Base-by-base conservation (phyloP, 2,888 invertebrate genomes). In the Meiosimyza platycephala region DNA sequence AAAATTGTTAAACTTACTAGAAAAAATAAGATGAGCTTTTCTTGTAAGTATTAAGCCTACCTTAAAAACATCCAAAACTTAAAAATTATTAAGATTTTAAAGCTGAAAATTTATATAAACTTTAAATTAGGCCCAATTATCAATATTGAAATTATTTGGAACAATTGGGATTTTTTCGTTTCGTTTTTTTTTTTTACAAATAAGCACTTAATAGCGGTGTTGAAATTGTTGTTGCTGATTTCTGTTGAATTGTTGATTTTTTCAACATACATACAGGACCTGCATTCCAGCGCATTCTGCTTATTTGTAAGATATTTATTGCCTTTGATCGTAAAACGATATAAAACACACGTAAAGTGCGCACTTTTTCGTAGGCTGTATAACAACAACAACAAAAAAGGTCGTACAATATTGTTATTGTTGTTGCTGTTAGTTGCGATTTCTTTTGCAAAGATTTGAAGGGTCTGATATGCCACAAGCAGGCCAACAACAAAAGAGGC, bases 221-320 rank as follows among this genome's bases (percentile, higher is more conserved):
- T 18, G 28, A 22, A 9, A 4, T 60, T 60, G 22, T 33, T 60
- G 60, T 63, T 2, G 63, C 16, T 47, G 48, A 64, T 64, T 64
- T 64, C 64, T 64, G 64, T 64, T 51, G 64, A 64, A 64, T 50
- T 64, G 50, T 33, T 60, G 64, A n/a, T 40, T 7, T 40, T 40
- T 1, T 9, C 9, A 40, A 40, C 40, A 40, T 40, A 40, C 40
- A 40, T 40, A 40, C 40, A 40, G 51, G 72, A 76, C 75, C 77
- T 76, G 81, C 82, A 85, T 85, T 84, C 85, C 85, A 83, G 84
- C 85, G 84, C 86, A 85, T 85, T 86, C 84, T 85, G 85, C 85
- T 85, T 87, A 87, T 86, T 86, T 86, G 86, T 86, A 86, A 86
- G 85, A 86, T 87, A 86, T 86, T 86, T 86, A 86, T 86, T 86